Percentiles rank a stretch among this genome's conserved stretches.
These are phyloP conservation scores for Pithys albifrons DNA, from an alignment of 2,113 vertebrate genomes.

Conservation along the genomic window DNA sequence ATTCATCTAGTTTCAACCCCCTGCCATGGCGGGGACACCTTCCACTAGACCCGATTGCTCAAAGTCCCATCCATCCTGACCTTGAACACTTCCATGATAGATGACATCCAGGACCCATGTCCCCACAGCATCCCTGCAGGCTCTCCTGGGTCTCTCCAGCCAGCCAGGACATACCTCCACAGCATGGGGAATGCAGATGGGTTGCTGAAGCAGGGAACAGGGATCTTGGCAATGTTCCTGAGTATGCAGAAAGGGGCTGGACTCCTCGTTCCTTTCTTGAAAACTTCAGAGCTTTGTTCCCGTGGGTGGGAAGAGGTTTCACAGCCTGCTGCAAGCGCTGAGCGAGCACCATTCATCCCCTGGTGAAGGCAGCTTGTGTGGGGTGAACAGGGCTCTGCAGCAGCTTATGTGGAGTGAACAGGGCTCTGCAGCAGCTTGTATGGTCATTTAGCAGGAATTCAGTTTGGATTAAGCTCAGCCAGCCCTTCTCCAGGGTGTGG, in stretches of 20 bases:
- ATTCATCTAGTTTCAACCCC: background rate
- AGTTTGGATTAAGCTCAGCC: background rate
- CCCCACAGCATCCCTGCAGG: background rate
- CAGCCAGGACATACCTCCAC: background rate
- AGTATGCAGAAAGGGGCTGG: constrained; percentile 3
- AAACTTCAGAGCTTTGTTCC: constrained; percentile 52
- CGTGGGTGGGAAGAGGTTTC: background rate
- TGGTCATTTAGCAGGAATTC: background rate
- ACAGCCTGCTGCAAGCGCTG: background rate
- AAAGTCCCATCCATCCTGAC: background rate
- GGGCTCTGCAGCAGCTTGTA: background rate
- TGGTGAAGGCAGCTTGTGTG: background rate
- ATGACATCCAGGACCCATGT: background rate
- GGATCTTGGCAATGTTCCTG: constrained; percentile 20
- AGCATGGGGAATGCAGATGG: background rate
- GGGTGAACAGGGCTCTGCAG: background rate
- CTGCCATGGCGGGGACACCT: background rate
- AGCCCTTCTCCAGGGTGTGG: background rate
- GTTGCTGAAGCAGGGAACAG: background rate
- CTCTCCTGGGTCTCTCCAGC: background rate
- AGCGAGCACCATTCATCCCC: background rate
- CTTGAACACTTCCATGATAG: background rate
- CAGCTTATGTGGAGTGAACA: background rate
- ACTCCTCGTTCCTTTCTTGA: constrained; percentile 20
- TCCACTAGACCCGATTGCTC: background rate